Base-by-base conservation (phyloP, 1,140 invertebrate genomes). In the Sarcophaga bullata region DNA sequence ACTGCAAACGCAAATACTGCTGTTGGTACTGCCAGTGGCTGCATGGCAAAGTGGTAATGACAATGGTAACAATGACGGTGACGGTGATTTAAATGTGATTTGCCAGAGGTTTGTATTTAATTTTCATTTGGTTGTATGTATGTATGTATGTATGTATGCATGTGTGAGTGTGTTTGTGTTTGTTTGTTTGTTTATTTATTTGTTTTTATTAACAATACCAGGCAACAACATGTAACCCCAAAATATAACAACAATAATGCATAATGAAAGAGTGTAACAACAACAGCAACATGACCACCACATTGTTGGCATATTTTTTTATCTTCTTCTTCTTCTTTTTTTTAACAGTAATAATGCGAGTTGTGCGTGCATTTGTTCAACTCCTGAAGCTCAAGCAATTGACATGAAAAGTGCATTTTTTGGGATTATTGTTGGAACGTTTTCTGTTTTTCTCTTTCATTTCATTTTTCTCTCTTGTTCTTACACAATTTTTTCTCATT, bases 221-320 rank as follows among this genome's bases (percentile, higher is more conserved):
- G n/a, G 25, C 73, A 8, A 8, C 82, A 81, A 19, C 8, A 7
- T 19, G 17, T 68, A 68, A n/a, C 17, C 11, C 54, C n/a, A 25
- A 19, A 68, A 68, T 9, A 19, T 17, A 68, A 76, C 84, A 85
- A 84, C 84, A 84, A 80, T 83, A n/a, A n/a, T 84, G 82, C 82
- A 83, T 80, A 37, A 76, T 50, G 6, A 54, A 25, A 13, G 15
- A 15, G 47, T n/a, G 68, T 58, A 81, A 58, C 80, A 82, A 78
- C 81, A 82, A 47, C 49, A 25, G 25, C 80, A 73, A 54, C 82
- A 50, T 76, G 47, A 84, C 25, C 25, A 37, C 25, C 25, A 37
- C 25, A 37, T 37, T 37, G 25, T 37, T 37, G 25, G 25, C 25
- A 37, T 37, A 4, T 37, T 37, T 37, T 37, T n/a, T n/a, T n/a